Conservation (phyloP, 2,888 invertebrate species). For the Blastobasis adustella region DNA sequence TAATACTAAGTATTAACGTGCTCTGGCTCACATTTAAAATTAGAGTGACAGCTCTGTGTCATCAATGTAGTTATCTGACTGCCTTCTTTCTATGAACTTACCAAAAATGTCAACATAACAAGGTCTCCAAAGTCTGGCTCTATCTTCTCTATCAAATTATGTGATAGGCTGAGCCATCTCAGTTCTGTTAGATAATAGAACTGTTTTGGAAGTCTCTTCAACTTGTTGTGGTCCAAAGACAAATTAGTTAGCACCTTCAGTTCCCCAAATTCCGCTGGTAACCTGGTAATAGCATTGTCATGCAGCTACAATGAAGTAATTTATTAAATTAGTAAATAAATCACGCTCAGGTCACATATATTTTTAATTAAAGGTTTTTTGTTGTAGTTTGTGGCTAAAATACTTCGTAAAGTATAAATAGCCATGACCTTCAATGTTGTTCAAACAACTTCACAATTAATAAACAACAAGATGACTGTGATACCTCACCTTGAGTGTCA, state of each 20-base stretch:
- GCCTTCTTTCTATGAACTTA: slow-evolving; percentile 22
- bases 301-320: slow-evolving; percentile 77
- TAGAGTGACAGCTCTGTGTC: too few species aligned
- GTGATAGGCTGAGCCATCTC: slow-evolving; percentile 81
- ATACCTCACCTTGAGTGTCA: slow-evolving; percentile 78
- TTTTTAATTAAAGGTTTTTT: not conserved
- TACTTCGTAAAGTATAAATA: too few species aligned
- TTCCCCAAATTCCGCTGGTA: slow-evolving; percentile 84
- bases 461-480: too few species aligned
- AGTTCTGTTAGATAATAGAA: slow-evolving; percentile 83
- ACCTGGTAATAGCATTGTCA: slow-evolving; percentile 83
- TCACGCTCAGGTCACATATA: too few species aligned
- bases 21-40: too few species aligned
- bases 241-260: slow-evolving; percentile 79
- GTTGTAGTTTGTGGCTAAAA: too few species aligned
- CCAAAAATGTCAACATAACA: slow-evolving; percentile 78
- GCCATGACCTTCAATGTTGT: too few species aligned
- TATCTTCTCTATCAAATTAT: slow-evolving; percentile 81
- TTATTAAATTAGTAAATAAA: too few species aligned
- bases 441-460: too few species aligned
- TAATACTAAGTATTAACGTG: too few species aligned
- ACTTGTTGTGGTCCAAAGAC: slow-evolving; percentile 81
- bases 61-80: too few species aligned
- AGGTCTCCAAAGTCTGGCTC: slow-evolving; percentile 85
- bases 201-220: slow-evolving; percentile 75